Conservation (phyloP, 1,140 invertebrate genomes). For the Papilio aristodemus region DNA sequence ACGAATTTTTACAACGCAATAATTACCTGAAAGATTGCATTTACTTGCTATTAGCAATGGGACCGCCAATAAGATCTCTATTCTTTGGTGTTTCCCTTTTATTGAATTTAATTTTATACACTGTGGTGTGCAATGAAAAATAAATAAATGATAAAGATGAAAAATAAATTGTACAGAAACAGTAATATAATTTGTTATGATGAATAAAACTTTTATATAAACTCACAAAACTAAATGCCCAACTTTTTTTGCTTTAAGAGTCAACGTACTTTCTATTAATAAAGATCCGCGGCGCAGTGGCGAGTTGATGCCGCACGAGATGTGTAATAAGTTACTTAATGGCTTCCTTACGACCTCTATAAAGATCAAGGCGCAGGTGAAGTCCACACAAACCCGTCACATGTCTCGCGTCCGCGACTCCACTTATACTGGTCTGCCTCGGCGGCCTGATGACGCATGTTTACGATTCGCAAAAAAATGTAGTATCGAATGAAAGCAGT, state of each 20-base stretch:
- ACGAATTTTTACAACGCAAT: neutral
- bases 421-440: neutral
- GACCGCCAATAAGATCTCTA: too few relatives aligned
- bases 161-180: too few relatives aligned
- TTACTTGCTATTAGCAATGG: too few relatives aligned
- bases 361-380: constrained; percentile 15
- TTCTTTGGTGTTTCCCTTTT: too few relatives aligned
- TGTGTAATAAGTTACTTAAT: neutral
- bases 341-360: constrained; percentile 15
- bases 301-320: too few relatives aligned
- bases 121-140: too few relatives aligned
- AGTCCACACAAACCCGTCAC: neutral
- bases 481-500: too few relatives aligned
- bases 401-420: neutral
- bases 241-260: neutral
- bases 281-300: neutral
- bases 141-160: too few relatives aligned
- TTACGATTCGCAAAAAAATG: too few relatives aligned
- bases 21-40: neutral
- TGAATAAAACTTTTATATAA: neutral
- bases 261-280: constrained; percentile 7
- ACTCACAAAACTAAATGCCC: neutral
- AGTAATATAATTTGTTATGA: neutral
- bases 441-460: neutral
- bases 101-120: too few relatives aligned